These are phyloP conservation scores for Sylvilagus floridanus DNA, from an alignment of 2,797 vertebrate species.

Conservation along the genomic window DNA sequence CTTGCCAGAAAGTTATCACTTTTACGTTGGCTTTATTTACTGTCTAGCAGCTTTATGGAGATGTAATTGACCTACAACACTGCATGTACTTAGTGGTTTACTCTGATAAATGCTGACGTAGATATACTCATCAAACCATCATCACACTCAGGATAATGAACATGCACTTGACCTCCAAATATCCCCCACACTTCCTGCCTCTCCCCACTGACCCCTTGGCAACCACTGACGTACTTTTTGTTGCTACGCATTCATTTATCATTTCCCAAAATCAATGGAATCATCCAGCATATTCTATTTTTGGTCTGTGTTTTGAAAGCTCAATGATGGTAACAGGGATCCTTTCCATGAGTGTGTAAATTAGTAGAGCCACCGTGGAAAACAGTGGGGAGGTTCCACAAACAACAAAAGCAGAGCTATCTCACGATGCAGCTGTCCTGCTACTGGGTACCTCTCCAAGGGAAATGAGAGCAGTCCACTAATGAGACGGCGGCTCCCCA, in stretches of 20 bases:
- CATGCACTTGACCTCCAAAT: neutral
- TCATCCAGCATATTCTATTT: neutral
- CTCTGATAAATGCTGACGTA: neutral
- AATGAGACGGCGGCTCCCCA: neutral
- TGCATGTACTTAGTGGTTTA: neutral
- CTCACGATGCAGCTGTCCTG: neutral
- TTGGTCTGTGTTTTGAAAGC: neutral
- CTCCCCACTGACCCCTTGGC: fast-evolving
- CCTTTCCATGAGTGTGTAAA: neutral
- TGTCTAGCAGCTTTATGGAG: neutral
- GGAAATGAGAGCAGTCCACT: neutral
- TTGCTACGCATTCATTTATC: neutral
- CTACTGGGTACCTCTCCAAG: no score
- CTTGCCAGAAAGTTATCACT: neutral
- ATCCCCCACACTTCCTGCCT: neutral
- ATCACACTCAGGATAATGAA: neutral
- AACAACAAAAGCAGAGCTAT: neutral
- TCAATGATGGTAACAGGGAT: neutral
- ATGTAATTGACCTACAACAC: neutral
- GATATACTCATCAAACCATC: neutral
- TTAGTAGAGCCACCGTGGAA: neutral
- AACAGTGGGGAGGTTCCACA: neutral
- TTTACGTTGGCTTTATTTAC: neutral
- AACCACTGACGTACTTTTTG: neutral
- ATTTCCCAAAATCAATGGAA: neutral